phyloP scores from a whole-genome alignment of 2,113 vertebrate species.

The Oncorhynchus tshawytscha region DNA sequence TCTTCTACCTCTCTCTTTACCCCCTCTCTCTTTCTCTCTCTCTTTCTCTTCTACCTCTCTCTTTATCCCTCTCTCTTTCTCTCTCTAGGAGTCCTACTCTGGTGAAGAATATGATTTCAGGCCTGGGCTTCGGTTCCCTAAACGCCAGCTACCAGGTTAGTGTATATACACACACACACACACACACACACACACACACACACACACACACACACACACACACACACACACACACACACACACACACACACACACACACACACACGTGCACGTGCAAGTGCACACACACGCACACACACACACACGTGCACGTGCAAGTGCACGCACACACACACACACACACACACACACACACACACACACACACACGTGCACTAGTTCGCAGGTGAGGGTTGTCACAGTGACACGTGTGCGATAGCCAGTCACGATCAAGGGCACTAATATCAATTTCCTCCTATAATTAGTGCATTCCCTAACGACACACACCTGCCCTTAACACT shows the following conservation, averaged over 20 bases:
- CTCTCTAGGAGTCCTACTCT: slow-evolving; percentile 91
- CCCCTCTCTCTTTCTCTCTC: neutral
- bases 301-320: no score
- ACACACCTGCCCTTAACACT: slow-evolving; percentile 28
- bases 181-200: neutral
- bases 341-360: slow-evolving; percentile 4
- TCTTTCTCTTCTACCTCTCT: neutral
- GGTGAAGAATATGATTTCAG: slow-evolving; percentile 99
- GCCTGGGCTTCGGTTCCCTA: slow-evolving; percentile 94
- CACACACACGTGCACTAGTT: slow-evolving; percentile 11
- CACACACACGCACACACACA: neutral
- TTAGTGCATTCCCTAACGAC: slow-evolving; percentile 76
- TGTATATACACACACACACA: slow-evolving; percentile 5
- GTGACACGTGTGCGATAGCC: slow-evolving; percentile 8
- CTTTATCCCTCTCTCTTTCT: neutral
- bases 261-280: no score
- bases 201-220: no score
- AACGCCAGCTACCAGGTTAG: slow-evolving; percentile 98
- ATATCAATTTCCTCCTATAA: slow-evolving; percentile 81
- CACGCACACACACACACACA: slow-evolving; percentile 12
- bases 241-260: no score
- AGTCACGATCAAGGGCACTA: slow-evolving; percentile 72
- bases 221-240: no score
- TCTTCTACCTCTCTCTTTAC: no score
- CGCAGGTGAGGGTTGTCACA: neutral